A percentile compares a stretch with the other conserved stretches of the same genome.
phyloP scores from a whole-genome alignment of 2,888 invertebrate species.

The Apotomis capreana region DNA sequence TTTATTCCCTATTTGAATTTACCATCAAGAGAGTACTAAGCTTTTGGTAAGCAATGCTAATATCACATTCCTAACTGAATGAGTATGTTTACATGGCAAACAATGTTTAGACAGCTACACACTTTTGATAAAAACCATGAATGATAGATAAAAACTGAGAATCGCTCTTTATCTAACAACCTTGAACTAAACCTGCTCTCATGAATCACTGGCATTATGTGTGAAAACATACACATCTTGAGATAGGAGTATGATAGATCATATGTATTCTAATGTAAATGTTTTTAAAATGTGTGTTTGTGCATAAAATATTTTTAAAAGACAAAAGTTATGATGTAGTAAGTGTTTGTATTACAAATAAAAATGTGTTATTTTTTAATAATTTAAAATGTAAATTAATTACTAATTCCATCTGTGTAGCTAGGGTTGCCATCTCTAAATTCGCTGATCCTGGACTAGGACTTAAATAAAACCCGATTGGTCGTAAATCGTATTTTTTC shows the following conservation, averaged over 20 bases:
- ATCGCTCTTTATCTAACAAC: conserved; percentile 20
- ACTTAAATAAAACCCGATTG: no score
- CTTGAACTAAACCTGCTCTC: conserved; percentile 38
- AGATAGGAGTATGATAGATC: conserved; percentile 13
- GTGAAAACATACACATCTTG: conserved; percentile 25
- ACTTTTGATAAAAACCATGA: conserved; percentile 26
- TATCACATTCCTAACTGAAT: background rate
- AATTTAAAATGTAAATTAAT: no score
- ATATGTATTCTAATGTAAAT: conserved; percentile 1
- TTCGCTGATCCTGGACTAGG: no score
- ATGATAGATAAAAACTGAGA: conserved; percentile 19
- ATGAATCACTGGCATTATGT: conserved; percentile 35
- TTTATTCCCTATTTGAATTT: no score
- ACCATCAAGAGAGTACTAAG: no score
- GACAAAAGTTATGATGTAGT: no score
- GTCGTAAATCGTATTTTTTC: no score
- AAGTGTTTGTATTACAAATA: no score
- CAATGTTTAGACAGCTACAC: conserved; percentile 28
- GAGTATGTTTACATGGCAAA: conserved; percentile 6
- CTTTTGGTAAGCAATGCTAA: background rate
- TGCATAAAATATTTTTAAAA: no score
- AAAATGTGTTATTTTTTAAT: no score
- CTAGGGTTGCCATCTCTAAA: no score
- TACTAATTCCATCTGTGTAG: no score
- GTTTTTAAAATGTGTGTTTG: background rate